phyloP scores from a whole-genome alignment of 2,888 invertebrate species.

The Deilephila porcellus region DNA sequence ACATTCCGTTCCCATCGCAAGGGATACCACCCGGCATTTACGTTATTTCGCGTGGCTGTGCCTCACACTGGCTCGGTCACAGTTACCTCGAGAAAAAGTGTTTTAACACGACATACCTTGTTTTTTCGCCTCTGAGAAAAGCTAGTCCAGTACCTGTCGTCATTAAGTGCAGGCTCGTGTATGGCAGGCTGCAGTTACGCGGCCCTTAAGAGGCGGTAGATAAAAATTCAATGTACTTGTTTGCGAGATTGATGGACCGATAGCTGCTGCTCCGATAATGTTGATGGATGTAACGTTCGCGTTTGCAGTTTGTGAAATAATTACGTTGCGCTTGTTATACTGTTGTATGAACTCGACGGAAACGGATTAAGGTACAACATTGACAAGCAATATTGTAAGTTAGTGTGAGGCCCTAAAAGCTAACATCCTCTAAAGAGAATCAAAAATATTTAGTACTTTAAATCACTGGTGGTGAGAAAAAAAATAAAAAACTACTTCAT shows the following conservation, averaged over 20 bases:
- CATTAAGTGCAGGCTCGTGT: constrained; percentile 55
- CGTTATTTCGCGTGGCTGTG: constrained; percentile 2
- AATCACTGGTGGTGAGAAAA: no score
- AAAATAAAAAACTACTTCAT: no score
- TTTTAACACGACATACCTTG: constrained; percentile 36
- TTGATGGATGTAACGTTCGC: constrained; percentile 32
- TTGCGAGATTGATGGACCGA: constrained; percentile 37
- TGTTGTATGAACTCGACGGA: constrained; percentile 9
- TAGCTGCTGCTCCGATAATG: constrained; percentile 39
- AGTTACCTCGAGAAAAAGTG: constrained; percentile 41
- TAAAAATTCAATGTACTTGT: constrained; percentile 34
- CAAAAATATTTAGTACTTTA: no score
- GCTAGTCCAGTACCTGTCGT: constrained; percentile 62
- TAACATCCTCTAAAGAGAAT: no score
- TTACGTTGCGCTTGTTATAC: constrained; percentile 10
- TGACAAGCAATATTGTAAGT: no score
- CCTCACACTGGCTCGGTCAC: constrained; percentile 11
- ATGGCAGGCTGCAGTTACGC: constrained; percentile 53
- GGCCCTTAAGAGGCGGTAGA: constrained; percentile 45
- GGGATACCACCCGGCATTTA: neutral
- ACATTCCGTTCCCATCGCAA: constrained; percentile 16
- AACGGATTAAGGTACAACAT: neutral
- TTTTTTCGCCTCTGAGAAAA: constrained; percentile 46
- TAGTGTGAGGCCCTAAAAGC: no score
- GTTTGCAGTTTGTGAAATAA: constrained; percentile 24